A percentile compares a stretch with the other conserved stretches of the same genome.
These are phyloP conservation scores for Amblyteles armatorius DNA, from an alignment of 2,888 invertebrate species.

Conservation along the genomic window DNA sequence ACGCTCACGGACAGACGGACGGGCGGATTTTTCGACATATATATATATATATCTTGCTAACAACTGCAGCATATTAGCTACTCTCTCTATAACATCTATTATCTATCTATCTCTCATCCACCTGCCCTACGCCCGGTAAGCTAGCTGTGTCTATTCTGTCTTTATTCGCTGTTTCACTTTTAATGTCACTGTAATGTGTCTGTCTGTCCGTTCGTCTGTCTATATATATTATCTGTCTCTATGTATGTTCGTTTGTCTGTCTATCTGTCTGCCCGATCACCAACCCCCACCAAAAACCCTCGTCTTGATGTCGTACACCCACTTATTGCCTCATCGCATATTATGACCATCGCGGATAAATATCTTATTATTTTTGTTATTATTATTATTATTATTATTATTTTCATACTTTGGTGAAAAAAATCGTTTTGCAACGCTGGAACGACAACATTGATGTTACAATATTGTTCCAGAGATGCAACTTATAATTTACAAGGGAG, in stretches of 20 bases:
- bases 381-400: not conserved
- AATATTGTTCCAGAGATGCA: not conserved
- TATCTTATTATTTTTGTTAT: not conserved
- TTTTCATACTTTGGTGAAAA: not conserved
- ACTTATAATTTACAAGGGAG: not conserved
- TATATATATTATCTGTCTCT: conserved; percentile 47
- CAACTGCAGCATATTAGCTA: conserved; percentile 74
- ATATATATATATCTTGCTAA: conserved; percentile 52
- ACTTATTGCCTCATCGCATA: conserved; percentile 63
- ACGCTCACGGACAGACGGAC: conserved; percentile 79
- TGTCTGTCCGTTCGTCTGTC: conserved; percentile 76
- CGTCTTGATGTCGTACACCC: conserved; percentile 66
- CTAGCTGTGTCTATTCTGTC: conserved; percentile 79
- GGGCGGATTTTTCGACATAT: conserved; percentile 73
- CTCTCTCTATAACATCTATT: conserved; percentile 50
- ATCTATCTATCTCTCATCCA: conserved; percentile 45
- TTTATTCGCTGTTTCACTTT: conserved; percentile 65
- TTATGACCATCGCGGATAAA: conserved; percentile 9
- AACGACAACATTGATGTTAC: not conserved
- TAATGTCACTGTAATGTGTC: conserved; percentile 68
- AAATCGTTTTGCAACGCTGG: not conserved
- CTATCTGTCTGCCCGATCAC: conserved; percentile 71
- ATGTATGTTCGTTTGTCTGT: conserved; percentile 74
- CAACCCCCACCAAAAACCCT: conserved; percentile 54
- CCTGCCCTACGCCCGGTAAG: conserved; percentile 77